phyloP scores from a whole-genome alignment of 2,888 invertebrate genomes.

The Lasioglossum zephyrum region DNA sequence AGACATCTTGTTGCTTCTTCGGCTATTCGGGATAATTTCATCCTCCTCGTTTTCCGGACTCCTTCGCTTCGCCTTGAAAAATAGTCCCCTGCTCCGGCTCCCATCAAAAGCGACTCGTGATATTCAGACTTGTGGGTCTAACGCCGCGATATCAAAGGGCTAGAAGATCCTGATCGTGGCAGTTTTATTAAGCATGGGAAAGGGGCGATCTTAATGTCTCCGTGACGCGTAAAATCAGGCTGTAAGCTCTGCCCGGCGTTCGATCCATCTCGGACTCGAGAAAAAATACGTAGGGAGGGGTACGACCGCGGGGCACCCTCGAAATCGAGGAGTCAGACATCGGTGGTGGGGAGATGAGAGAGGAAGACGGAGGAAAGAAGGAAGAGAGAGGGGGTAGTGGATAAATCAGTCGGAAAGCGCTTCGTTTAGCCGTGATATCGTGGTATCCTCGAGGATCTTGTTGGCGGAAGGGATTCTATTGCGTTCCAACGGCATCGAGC shows the following conservation, averaged over 20 bases:
- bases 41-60: not conserved
- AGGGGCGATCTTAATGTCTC: conserved; percentile 34
- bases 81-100: not conserved
- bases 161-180: conserved; percentile 51
- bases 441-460: conserved; percentile 71
- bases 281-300: conserved; percentile 21
- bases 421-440: conserved; percentile 75
- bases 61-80: not conserved
- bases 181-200: conserved; percentile 55
- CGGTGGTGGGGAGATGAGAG: conserved; percentile 8
- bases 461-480: conserved; percentile 72
- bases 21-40: conserved; percentile 34
- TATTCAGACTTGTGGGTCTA: conserved; percentile 39
- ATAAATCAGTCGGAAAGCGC: conserved; percentile 75
- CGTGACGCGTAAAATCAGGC: conserved; percentile 32
- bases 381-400: conserved; percentile 51
- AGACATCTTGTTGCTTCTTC: conserved; percentile 53
- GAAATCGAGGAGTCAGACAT: conserved; percentile 34
- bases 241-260: not conserved
- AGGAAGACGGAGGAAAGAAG: not conserved
- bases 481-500: conserved; percentile 71
- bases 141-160: conserved; percentile 32
- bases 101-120: not conserved
- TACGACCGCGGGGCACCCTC: conserved; percentile 31
- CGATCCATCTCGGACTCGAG: conserved; percentile 22